Evolutionary conservation across 2,113 vertebrate species (phyloP), one percentile per base, ranked within the genome.

Genomic region (Aspidoscelis tigris): DNA sequence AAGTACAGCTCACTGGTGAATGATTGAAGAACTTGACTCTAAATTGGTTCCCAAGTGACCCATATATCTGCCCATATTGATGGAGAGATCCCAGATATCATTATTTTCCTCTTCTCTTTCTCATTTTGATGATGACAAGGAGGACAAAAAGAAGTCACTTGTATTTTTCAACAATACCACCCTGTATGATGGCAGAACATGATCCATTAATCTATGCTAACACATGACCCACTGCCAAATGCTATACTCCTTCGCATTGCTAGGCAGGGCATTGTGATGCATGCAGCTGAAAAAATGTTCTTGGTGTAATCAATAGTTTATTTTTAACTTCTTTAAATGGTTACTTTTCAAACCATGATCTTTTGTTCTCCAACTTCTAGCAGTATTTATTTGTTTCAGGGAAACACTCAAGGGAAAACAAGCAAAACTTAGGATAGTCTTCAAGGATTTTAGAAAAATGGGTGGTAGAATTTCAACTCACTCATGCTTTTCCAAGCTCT

Each of bases 151-250:
- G 24, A 55, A 33, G 82, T 33, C 82, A 78, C 20, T 11, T n/a
- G 53, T 43, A 26, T 71, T 84, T 84, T 70, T 44, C 66, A 84
- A 21, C 21, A n/a, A 41, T n/a, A 33, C 24, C 24, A 71, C 22
- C 53, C 21, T 20, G 12, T n/a, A 33, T 84, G 39, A 71, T 24
- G 66, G 24, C 66, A 77, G 55, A 77, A 70, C 18, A 24, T 33
- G 75, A 71, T 71, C 39, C 75, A 78, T 78, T 64, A 71, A 84
- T 84, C 66, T 78, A 58, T 77, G 47, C 10, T 33, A 78, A 58
- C 50, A 50, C 24, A 44, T 61, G 66, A 61, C 24, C 78, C 66
- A 84, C 24, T 58, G 82, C 71, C 75, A 76, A 22, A 69, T 83
- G 24, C 33, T 58, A 14, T 77, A 24, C 74, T 33, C 22, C 70